Base-by-base conservation (phyloP, 1,140 invertebrate genomes). In the Drosophila kurseongensis region DNA sequence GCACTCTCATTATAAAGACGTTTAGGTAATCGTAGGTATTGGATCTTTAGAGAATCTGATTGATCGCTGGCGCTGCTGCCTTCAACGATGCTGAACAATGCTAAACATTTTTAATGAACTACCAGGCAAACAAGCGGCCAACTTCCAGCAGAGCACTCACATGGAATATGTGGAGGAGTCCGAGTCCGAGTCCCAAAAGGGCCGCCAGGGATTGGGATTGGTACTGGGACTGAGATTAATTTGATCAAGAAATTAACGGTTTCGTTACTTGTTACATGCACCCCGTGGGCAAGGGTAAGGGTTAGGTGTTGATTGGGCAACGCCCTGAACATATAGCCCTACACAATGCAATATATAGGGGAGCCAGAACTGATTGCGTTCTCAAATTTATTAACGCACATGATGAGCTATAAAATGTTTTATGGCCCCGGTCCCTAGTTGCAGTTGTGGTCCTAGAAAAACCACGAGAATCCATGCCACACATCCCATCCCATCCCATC, bases 321-420 rank as follows among this genome's bases (percentile, higher is more conserved):
- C 83, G 83, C 84, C 83, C 82, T 77, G 78, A 66, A 75, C 68
- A 65, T 50, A 59, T 75, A 18, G 44, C 18, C 18, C 44, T 5
- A 18, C 16, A 4, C 18, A 18, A 47, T 47, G 57, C 13, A 50
- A 18, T 18, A 12, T 18, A 56, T 41, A 56, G 23, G 44, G 14
- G 48, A 54, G 27, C 36, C 38, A 54, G 65, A 75, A 67, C 68
- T 72, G 78, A 88, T 86, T 79, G 83, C 75, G 72, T 88, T 83
- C 80, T 74, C 45, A 89, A 79, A 88, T 88, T 88, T 88, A 88
- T 89, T 79, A 63, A 54, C 83, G 79, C 76, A 83, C 84, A 89
- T 88, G 79, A 88, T 88, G 83, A 88, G 83, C 83, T 63, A 88
- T 89, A 89, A 88, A 88, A 83, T 88, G 84, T 88, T 89, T 88